A percentile compares a stretch with the other conserved stretches of the same genome.
These are phyloP conservation scores for Eulemur rufifrons DNA, from an alignment of 2,113 vertebrate species.

Conservation along the genomic window DNA sequence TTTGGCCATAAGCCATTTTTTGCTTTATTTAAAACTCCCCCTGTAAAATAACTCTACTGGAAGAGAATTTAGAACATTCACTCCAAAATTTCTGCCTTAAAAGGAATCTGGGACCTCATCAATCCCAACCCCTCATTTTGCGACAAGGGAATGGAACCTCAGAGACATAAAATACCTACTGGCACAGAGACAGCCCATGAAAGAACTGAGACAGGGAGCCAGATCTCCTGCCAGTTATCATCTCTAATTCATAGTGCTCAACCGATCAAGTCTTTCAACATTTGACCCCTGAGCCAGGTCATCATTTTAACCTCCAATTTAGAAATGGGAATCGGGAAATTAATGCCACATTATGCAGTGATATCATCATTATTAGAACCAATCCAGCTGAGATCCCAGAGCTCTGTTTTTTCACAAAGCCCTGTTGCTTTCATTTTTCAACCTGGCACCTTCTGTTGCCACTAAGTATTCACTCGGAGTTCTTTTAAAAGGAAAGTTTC, in stretches of 20 bases:
- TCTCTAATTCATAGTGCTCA: constrained; percentile 46
- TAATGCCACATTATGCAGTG: constrained; percentile 51
- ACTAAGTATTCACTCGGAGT: constrained; percentile 74
- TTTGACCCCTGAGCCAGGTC: constrained; percentile 48
- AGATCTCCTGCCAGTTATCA: not conserved
- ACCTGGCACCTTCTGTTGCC: constrained; percentile 65
- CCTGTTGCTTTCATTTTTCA: constrained; percentile 69
- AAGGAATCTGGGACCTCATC: not conserved
- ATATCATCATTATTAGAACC: constrained; percentile 46
- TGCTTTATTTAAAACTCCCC: constrained; percentile 3
- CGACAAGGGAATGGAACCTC: not conserved
- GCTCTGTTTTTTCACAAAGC: constrained; percentile 32
- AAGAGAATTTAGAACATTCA: constrained; percentile 34
- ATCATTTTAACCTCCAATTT: constrained; percentile 53
- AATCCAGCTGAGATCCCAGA: constrained; percentile 4
- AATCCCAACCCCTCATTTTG: constrained; percentile 2
- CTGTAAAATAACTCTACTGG: not conserved
- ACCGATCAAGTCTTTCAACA: constrained; percentile 29
- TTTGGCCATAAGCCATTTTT: not conserved
- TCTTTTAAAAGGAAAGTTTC: constrained; percentile 79
- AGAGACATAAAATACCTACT: constrained; percentile 28
- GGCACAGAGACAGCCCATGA: not conserved
- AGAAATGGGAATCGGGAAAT: constrained; percentile 33
- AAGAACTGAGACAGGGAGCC: not conserved
- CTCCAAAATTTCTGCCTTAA: constrained; percentile 41